Conservation (phyloP, 2,888 invertebrate species). For the Adelphocoris suturalis region DNA sequence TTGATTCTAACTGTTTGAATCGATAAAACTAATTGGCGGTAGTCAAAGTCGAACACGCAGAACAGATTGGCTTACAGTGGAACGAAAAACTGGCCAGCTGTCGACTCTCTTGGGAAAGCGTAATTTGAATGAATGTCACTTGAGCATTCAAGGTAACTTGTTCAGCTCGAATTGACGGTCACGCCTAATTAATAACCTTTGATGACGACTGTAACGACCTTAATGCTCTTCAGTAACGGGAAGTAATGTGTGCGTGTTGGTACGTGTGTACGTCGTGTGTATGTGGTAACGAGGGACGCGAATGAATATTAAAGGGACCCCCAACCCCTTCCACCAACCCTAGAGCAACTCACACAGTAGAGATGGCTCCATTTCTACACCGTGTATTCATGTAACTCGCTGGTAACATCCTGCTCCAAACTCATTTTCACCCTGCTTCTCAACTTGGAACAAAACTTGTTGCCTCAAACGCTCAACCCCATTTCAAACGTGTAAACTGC, state of each 20-base stretch:
- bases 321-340: neutral
- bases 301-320: neutral
- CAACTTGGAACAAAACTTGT: slow-evolving; percentile 10
- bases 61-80: no score
- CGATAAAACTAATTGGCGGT: no score
- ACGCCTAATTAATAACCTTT: slow-evolving; percentile 13
- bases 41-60: no score
- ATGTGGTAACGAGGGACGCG: neutral
- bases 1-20: no score
- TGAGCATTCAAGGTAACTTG: neutral
- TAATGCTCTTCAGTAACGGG: neutral
- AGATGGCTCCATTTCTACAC: neutral
- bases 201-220: neutral
- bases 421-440: neutral
- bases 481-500: neutral
- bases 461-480: neutral
- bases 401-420: neutral
- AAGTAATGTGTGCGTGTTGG: neutral
- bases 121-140: no score
- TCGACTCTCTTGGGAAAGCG: no score
- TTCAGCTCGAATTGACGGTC: neutral
- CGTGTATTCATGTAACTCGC: neutral
- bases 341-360: neutral
- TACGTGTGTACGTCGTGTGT: neutral
- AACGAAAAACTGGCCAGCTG: no score